phyloP scores from a whole-genome alignment of 2,888 invertebrate genomes.

The Leptopilina drosophilae region DNA sequence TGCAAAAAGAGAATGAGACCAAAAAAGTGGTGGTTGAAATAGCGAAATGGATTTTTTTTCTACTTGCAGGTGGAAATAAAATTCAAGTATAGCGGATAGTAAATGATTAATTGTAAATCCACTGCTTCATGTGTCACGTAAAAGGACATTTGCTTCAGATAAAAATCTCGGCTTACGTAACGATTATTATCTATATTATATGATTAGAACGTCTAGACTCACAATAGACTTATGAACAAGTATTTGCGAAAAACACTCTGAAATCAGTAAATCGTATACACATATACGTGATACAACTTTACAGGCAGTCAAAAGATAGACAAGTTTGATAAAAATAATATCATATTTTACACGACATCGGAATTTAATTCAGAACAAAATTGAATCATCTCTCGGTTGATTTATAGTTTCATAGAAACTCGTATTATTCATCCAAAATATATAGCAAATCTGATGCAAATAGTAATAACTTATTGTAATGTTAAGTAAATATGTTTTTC shows the following conservation, averaged over 20 bases:
- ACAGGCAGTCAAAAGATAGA: constrained; percentile 35
- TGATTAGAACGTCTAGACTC: constrained; percentile 59
- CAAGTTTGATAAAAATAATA: constrained; percentile 5
- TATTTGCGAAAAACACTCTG: constrained; percentile 5
- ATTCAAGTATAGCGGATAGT: neutral
- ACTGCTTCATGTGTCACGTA: constrained; percentile 30
- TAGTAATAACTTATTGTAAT: too few species aligned
- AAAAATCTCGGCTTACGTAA: constrained; percentile 58
- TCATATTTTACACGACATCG: constrained; percentile 10
- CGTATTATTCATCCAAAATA: too few species aligned
- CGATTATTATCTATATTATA: constrained; percentile 59
- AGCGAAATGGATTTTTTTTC: neutral
- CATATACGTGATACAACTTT: constrained; percentile 42
- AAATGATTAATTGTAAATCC: neutral
- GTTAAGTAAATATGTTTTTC: too few species aligned
- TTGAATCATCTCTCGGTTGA: constrained; percentile 1
- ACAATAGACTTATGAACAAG: constrained; percentile 57
- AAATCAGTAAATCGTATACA: constrained; percentile 43
- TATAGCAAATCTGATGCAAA: too few species aligned
- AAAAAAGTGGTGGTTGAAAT: neutral
- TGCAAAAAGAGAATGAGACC: neutral
- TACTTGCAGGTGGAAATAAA: neutral
- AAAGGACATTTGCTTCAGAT: constrained; percentile 61
- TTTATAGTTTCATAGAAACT: constrained; percentile 1
- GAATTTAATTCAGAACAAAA: constrained; percentile 22